A percentile compares a stretch with the other conserved stretches of the same genome.
These are phyloP conservation scores for Syndactyla subalaris DNA, from an alignment of 2,797 vertebrate species.

Conservation along the genomic window DNA sequence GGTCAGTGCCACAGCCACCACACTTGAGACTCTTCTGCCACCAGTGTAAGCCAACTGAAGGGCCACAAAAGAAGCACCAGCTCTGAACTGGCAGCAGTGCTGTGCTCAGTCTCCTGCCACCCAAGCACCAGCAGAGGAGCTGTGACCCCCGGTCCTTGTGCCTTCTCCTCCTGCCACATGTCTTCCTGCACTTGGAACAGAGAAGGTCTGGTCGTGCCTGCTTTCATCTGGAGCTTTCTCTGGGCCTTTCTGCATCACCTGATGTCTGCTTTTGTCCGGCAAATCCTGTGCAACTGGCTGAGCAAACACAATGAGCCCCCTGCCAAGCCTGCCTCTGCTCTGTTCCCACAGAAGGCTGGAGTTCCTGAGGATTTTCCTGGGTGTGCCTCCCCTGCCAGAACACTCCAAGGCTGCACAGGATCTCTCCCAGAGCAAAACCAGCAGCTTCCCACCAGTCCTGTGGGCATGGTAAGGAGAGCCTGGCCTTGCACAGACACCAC, in stretches of 20 bases:
- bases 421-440: background rate
- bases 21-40: background rate
- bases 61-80: background rate
- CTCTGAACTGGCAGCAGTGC: background rate
- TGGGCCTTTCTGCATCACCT: conserved; percentile 21
- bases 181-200: background rate
- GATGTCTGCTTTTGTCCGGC: conserved; percentile 31
- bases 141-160: background rate
- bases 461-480: background rate
- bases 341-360: background rate
- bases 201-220: background rate
- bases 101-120: background rate
- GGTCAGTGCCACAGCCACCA: too few species aligned
- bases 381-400: background rate
- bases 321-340: background rate
- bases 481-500: too few species aligned
- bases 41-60: background rate
- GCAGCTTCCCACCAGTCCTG: background rate
- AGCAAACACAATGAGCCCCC: conserved; percentile 33
- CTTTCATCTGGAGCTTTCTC: background rate
- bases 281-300: conserved; percentile 5
- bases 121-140: background rate
- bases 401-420: background rate
- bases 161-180: background rate
- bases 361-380: background rate